Evolutionary conservation across 1,140 invertebrate genomes (phyloP).

Genomic region (Drosophila willistoni): DNA sequence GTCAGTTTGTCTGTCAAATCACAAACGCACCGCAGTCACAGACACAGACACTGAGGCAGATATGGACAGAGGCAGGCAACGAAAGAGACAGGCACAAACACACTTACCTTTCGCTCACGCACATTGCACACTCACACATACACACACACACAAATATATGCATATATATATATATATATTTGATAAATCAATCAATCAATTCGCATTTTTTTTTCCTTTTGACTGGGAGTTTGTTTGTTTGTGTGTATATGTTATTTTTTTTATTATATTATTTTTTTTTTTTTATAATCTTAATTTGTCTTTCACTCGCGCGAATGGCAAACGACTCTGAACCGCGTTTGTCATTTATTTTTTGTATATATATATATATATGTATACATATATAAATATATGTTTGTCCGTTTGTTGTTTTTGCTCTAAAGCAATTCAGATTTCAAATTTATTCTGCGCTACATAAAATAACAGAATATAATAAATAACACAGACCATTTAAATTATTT

Average conservation of each 20-base stretch:
- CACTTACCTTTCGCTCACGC: constrained; percentile 19
- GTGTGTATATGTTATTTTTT: constrained; percentile 55
- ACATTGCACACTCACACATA: constrained; percentile 21
- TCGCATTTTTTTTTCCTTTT: constrained; percentile 42
- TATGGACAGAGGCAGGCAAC: constrained; percentile 40
- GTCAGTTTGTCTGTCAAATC: constrained; percentile 80
- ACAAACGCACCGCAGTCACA: constrained; percentile 68
- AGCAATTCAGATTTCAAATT: constrained; percentile 49
- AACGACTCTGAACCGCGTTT: constrained; percentile 66
- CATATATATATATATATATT: constrained; percentile 40
- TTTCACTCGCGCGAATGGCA: constrained; percentile 69
- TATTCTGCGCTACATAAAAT: constrained; percentile 24
- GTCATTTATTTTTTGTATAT: constrained; percentile 74
- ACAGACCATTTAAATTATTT: not conserved
- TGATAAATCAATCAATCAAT: constrained; percentile 82
- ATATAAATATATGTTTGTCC: constrained; percentile 32
- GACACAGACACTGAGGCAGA: constrained; percentile 46
- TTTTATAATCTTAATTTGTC: constrained; percentile 81
- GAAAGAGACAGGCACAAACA: constrained; percentile 37
- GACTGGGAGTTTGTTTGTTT: constrained; percentile 22
- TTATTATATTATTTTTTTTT: constrained; percentile 59
- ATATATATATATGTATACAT: constrained; percentile 49
- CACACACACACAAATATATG: constrained; percentile 4
- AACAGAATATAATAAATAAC: constrained; percentile 7
- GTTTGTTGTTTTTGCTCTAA: constrained; percentile 38